Evolutionary conservation across 2,888 invertebrate genomes (phyloP).

Genomic region (Ceramica pisi): DNA sequence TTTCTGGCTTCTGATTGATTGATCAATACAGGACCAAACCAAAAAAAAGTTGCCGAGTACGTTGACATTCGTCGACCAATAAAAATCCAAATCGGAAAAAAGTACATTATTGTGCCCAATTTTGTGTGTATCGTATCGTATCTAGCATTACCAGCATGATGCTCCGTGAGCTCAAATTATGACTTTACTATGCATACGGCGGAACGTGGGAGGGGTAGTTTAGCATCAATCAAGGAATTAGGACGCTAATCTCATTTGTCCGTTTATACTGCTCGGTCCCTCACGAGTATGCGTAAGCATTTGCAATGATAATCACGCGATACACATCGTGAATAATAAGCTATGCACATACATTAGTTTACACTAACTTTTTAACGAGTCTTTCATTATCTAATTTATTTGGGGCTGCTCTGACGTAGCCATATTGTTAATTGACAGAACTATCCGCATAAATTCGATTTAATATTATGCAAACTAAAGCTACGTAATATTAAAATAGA

Average conservation of each 20-base stretch:
- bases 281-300: slow-evolving; percentile 68
- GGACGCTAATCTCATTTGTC: slow-evolving; percentile 83
- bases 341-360: slow-evolving; percentile 48
- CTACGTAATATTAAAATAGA: neutral
- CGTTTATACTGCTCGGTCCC: slow-evolving; percentile 72
- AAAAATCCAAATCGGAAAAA: slow-evolving; percentile 1
- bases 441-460: slow-evolving; percentile 2
- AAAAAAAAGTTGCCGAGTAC: neutral
- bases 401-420: slow-evolving; percentile 11
- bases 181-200: slow-evolving; percentile 73
- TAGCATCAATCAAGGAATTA: slow-evolving; percentile 86
- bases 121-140: slow-evolving; percentile 18
- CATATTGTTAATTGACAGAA: slow-evolving; percentile 17
- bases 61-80: neutral
- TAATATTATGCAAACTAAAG: slow-evolving; percentile 1
- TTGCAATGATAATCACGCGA: slow-evolving; percentile 71
- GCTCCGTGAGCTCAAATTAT: slow-evolving; percentile 68
- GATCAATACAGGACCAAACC: slow-evolving; percentile 7
- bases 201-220: slow-evolving; percentile 72
- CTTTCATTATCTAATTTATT: slow-evolving; percentile 17
- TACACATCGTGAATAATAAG: slow-evolving; percentile 61
- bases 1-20: no score
- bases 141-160: slow-evolving; percentile 53
- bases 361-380: slow-evolving; percentile 48
- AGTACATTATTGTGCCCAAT: neutral